These are phyloP conservation scores for Crotalus viridis DNA, from an alignment of 2,113 vertebrate species.

Conservation along the genomic window DNA sequence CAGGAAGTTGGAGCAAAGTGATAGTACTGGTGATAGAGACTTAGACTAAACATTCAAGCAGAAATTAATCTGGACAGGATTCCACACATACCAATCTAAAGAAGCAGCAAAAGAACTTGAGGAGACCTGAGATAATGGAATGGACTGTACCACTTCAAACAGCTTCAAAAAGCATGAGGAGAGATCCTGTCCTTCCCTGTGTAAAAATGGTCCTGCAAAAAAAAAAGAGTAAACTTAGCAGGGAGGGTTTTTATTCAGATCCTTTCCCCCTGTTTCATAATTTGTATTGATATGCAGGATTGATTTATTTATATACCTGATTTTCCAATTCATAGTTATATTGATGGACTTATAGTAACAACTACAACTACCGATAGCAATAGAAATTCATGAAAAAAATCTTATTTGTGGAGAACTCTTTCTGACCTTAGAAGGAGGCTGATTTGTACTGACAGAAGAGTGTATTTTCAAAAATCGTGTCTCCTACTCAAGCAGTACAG, in stretches of 20 bases:
- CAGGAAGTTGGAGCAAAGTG: not conserved
- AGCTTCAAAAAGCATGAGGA: not conserved
- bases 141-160: not conserved
- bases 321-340: too few species aligned
- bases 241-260: not conserved
- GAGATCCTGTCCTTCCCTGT: not conserved
- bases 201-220: not conserved
- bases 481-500: not conserved
- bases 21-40: not conserved
- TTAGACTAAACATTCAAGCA: not conserved
- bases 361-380: not conserved
- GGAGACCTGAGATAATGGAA: not conserved
- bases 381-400: not conserved
- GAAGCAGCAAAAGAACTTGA: not conserved
- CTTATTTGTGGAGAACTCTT: not conserved
- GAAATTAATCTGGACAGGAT: not conserved
- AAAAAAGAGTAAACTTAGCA: not conserved
- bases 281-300: not conserved
- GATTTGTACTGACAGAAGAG: not conserved
- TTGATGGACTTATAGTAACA: not conserved
- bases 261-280: not conserved
- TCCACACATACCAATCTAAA: not conserved
- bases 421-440: not conserved
- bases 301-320: not conserved
- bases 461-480: not conserved